Evolutionary conservation across 2,888 invertebrate genomes (phyloP), one percentile per base, ranked within the genome.

Genomic region (Pheosia gnoma): DNA sequence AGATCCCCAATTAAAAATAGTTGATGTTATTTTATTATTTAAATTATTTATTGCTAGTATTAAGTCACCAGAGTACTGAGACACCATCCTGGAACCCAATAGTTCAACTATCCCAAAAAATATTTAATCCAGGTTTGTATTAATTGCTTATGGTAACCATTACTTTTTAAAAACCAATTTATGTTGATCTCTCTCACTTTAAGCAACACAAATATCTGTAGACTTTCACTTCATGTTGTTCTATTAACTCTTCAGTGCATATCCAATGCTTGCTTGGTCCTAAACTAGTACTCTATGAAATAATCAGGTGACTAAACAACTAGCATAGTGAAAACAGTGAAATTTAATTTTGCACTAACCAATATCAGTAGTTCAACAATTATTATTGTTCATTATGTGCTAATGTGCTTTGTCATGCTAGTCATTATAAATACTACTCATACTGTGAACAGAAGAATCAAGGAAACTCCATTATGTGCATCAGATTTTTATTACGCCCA

Each of bases 71-170:
- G 83, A 82, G 72, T 65, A 75, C 77, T 75, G 82, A 81, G 74
- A 77, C 73, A 68, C 70, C 83, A 72, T 68, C 83, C 74, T 91
- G 89, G 89, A 89, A 87, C 73, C 88, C 86, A 73, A 75, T 90
- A 77, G 79, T 81, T 77, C 86, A 89, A 66, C 84, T 91, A 70
- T 85, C 88, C 62, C 84, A 87, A 75, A 81, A 86, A 77, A 74
- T 88, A 68, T 81, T 88, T 68, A 65, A 81, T 43, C 62, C 84
- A 90, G 90, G 89, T 90, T 87, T 82, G 90, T 89, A 87, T 80
- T 72, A 65, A 54, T 65, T 75, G 67, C 72, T 72, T 72, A 72
- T 66, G 70, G 59, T 71, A 67, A 66, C 65, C 52, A 56, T 61
- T 37, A 60, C 52, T 43, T 62, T 47, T 25, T 67, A 45, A 9